Conservation (phyloP, 2,113 vertebrate genomes). For the Hydrolagus affinis region DNA sequence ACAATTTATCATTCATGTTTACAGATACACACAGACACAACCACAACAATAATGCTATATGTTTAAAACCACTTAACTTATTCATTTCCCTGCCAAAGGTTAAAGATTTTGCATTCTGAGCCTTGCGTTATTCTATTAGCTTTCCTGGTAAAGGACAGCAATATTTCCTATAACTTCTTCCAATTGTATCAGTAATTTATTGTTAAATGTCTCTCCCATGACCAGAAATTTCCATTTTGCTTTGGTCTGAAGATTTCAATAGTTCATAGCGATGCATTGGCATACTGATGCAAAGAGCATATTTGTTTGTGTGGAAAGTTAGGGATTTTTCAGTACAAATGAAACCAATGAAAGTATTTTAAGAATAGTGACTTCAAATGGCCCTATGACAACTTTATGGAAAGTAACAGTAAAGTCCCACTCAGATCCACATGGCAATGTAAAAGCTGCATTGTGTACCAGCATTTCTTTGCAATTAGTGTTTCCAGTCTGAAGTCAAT, state of each 20-base stretch:
- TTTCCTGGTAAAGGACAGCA: background rate
- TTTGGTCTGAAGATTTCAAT: background rate
- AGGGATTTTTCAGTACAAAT: background rate
- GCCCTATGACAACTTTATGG: background rate
- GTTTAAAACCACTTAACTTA: too few relatives aligned
- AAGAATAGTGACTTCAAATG: too few relatives aligned
- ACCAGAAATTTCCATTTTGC: background rate
- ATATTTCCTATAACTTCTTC: background rate
- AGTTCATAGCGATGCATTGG: background rate
- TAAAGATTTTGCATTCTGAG: background rate
- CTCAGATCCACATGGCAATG: background rate
- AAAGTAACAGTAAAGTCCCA: background rate
- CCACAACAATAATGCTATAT: too few relatives aligned
- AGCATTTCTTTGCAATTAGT: background rate
- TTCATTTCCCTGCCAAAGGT: background rate
- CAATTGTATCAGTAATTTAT: background rate
- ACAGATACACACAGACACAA: too few relatives aligned
- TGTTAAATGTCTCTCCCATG: background rate
- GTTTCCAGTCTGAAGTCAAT: background rate
- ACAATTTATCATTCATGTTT: too few relatives aligned
- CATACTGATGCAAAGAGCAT: background rate
- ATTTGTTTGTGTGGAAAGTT: background rate
- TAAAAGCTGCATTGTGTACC: background rate
- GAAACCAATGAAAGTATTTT: background rate
- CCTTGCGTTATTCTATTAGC: background rate